These are phyloP conservation scores for Corythaeola cristata DNA, from an alignment of 2,113 vertebrate genomes.

Conservation along the genomic window DNA sequence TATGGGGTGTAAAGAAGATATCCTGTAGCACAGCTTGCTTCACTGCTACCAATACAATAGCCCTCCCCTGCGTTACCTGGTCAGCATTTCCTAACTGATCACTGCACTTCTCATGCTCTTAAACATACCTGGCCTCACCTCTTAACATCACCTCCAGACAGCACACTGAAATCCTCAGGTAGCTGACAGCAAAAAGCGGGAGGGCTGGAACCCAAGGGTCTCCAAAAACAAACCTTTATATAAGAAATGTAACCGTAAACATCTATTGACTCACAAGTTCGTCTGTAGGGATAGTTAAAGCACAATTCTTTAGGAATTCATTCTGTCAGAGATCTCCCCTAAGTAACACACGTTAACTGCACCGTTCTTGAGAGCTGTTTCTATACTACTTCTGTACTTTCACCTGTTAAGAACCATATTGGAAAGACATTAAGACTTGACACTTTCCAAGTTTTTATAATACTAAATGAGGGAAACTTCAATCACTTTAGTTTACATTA, in stretches of 20 bases:
- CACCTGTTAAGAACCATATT: not conserved
- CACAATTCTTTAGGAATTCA: not conserved
- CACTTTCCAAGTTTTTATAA: not conserved
- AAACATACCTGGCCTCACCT: not conserved
- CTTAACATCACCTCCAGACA: not conserved
- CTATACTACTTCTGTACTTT: not conserved
- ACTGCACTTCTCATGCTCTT: not conserved
- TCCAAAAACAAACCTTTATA: not conserved
- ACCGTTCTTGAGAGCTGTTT: not conserved
- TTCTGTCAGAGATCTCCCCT: not conserved
- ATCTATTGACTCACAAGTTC: not conserved
- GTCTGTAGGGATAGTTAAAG: not conserved
- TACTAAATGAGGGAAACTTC: not conserved
- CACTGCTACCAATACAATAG: not conserved
- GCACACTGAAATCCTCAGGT: not conserved
- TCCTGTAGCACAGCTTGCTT: not conserved
- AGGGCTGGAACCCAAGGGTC: not conserved
- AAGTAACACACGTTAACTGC: not conserved
- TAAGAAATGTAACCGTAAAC: not conserved
- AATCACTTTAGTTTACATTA: not conserved
- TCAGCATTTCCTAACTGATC: not conserved
- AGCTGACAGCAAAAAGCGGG: not conserved
- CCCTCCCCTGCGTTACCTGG: not conserved
- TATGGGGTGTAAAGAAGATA: not conserved
- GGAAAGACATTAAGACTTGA: not conserved